Percentiles rank a stretch among this genome's conserved stretches.
Evolutionary conservation across 1,140 invertebrate species (phyloP).

Genomic region (Formica exsecta): DNA sequence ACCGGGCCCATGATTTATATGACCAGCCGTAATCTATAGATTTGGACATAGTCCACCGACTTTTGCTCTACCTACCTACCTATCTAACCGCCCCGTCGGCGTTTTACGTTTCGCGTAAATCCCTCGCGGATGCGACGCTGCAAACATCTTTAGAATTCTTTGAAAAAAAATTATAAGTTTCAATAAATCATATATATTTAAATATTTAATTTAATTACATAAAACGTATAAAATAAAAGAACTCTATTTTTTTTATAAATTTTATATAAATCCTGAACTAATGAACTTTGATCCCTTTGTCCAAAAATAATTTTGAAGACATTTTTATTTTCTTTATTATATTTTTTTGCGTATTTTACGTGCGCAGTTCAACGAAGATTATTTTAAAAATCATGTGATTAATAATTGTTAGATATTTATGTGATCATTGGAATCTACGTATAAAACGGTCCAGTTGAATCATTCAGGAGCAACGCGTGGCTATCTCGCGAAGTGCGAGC

Average conservation of each 20-base stretch:
- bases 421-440: neutral
- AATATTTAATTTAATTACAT: no score
- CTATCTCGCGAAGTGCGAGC: neutral
- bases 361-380: neutral
- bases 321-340: neutral
- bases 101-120: slow-evolving; percentile 8
- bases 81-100: neutral
- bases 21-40: slow-evolving; percentile 81
- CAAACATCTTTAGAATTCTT: neutral
- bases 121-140: neutral
- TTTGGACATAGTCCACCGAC: slow-evolving; percentile 82
- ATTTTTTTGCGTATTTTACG: neutral
- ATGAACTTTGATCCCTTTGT: neutral
- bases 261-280: neutral
- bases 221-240: no score
- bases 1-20: slow-evolving; percentile 83
- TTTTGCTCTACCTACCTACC: slow-evolving; percentile 52
- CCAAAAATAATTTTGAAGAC: neutral
- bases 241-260: no score
- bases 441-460: neutral
- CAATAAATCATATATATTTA: no score
- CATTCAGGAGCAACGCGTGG: neutral
- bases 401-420: neutral
- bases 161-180: neutral
- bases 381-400: neutral